Evolutionary conservation across 2,888 invertebrate species (phyloP), one percentile per base, ranked within the genome.

Genomic region (Sminthurinus aureus): DNA sequence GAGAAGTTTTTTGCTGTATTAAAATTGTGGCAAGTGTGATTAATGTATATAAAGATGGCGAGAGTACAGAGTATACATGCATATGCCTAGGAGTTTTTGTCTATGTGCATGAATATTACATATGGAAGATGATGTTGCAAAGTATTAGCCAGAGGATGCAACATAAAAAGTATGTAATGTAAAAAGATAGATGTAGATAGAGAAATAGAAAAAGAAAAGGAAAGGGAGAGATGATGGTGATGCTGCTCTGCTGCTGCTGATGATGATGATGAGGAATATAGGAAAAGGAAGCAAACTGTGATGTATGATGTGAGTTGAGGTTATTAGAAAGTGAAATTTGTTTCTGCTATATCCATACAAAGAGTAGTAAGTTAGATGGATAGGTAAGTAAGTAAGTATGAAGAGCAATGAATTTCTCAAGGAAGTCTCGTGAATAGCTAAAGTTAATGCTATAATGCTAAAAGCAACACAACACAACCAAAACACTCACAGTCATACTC

Each of bases 271-370:
- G 78, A 78, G 78, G 78, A 78, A 66, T 78, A 78, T 78, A 78
- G 78, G 78, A 78, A 78, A 78, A 78, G 78, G 78, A 78, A 78
- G 78, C 78, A 66, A 78, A 78, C 78, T 78, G 66, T 78, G 78
- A 78, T 78, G 78, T 78, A 78, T 78, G n/a, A 20, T 67, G 66
- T 78, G 78, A 64, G 78, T 78, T 78, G 78, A 78, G 78, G 78
- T 78, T 78, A 78, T 78, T 78, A 78, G 78, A 78, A 78, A 78
- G 78, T 78, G 78, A 78, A 78, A 78, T 78, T 78, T 78, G 78
- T 78, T 78, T 78, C 64, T 66, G 66, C 78, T 78, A 18, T 58
- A 64, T 78, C 78, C 78, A 78, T 66, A 78, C 78, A 78, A 78
- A 78, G 78, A 78, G 66, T 66, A 26, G 22, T 26, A 67, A 67